Evolutionary conservation across 2,888 invertebrate species (phyloP), one percentile per base, ranked within the genome.

Genomic region (Byasa hedistus): DNA sequence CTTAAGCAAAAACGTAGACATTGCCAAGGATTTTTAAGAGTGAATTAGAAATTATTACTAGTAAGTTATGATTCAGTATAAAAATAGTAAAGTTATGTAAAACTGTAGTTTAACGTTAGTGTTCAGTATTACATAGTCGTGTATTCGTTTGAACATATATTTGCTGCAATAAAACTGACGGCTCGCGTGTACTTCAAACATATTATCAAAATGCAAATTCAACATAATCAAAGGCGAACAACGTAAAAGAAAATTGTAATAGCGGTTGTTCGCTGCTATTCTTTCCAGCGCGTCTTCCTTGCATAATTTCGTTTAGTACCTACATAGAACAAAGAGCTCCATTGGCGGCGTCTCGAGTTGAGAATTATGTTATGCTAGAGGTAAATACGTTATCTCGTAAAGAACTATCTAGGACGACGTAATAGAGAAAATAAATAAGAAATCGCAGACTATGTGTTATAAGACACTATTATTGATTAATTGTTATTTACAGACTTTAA

Each of bases 291-390:
- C 59, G 57, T 64, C 59, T 66, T 55, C 44, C 66, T 27, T 36
- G 51, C 56, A 60, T 67, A 67, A 67, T 60, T 60, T 63, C 36
- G 67, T 67, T 64, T 51, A 23, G 66, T 67, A 39, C 67, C 60
- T 52, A 57, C 60, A 67, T 56, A 51, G 56, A 67, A 67, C 67
- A 67, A 67, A 67, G 67, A 60, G 39, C 56, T 59, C 48, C 64
- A 67, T 67, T 64, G 67, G 52, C 60, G 48, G 23, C 57, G 67
- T 32, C 52, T 39, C 56, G 60, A 60, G 48, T 60, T 54, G 51
- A 56, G 55, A 67, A 60, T 64, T 60, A 67, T 64, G 57, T 57
- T 57, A 23, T 51, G 63, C 60, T 52, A 19, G 59, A 52, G 63
- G 48, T 56, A 59, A 64, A 64, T 60, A 57, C 52, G 56, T 55